Base-by-base conservation (phyloP, 2,888 invertebrate genomes). In the Folsomia manolachei region DNA sequence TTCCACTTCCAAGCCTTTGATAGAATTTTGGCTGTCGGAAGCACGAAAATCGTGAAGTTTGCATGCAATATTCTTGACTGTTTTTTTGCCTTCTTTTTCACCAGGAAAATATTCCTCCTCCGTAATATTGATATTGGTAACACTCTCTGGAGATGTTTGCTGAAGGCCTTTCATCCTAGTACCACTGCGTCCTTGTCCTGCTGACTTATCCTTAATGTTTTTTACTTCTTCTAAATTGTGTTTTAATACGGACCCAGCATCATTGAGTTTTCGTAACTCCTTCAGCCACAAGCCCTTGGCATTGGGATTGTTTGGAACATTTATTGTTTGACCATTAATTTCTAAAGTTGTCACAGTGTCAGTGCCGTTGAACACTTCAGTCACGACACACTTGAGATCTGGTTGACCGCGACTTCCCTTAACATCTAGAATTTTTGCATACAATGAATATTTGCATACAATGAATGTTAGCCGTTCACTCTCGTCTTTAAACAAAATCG, bases 321-420 rank as follows among this genome's bases (percentile, higher is more conserved):
- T 21, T 18, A 56, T 21, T 14, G n/a, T 21, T 14, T n/a, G 56
- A 19, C 56, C 56, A 56, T 56, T 56, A 56, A 56, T 56, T 56
- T 56, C 56, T n/a, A 56, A n/a, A 56, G n/a, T n/a, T n/a, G n/a
- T n/a, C n/a, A n/a, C n/a, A 19, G 56, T 56, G 18, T 56, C 56
- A 19, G n/a, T 56, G 7, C 56, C 56, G n/a, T 56, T 21, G 7
- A 14, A 4, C 4, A 56, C 18, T 56, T 56, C 56, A 7, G 56
- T 56, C 7, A 56, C 11, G 4, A 56, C 56, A 56, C 19, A 56
- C 19, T 56, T 56, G 4, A 56, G 56, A 18, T 56, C 56, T 4
- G 21, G 21, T 7, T 21, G 7, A 7, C n/a, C 56, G 7, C 19
- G 4, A 21, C 21, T 56, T 14, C 21, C 56, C n/a, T 18, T 7